Base-by-base conservation (phyloP, 2,888 invertebrate genomes). In the Alloplasta piceator region DNA sequence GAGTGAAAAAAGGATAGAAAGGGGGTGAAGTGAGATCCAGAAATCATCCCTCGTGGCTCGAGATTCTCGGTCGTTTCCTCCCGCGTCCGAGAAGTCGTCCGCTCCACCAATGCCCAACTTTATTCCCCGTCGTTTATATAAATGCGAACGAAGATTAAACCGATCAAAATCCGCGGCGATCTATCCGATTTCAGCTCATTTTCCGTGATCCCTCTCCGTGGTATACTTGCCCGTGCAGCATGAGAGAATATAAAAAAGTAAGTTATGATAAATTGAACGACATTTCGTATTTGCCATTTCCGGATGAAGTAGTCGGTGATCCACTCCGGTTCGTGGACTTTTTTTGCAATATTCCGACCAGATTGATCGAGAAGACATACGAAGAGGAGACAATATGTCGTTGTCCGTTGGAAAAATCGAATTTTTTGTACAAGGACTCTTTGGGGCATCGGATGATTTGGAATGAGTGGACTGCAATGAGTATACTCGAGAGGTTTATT, bases 41-140 rank as follows among this genome's bases (percentile, higher is more conserved):
- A 68, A 3, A 63, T 41, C 48, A 38, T 48, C 26, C 26, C 36
- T 68, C 43, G 58, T 46, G 26, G 61, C 38, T 63, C 26, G 26
- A 26, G 26, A 26, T 26, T 26, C 26, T 26, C 5, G 56, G 26
- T 52, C 16, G 77, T 16, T 68, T 64, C 70, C 70, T 70, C 10
- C 43, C 38, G 36, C 68, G 41, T 41, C 38, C 52, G 7, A 61
- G 56, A 26, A 26, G 26, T 26, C 26, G 26, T 26, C 26, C 26
- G 68, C 68, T 70, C 73, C 74, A 61, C 52, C 46, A 71, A 71
- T 26, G 52, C 79, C 70, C 46, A 75, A 75, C 79, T 79, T 75
- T 71, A 78, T 75, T 78, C 68, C 60, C n/a, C 73, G 64, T 74
- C 64, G 68, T 81, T 68, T 41, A 26, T 26, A 26, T 26, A 26